Conservation (phyloP, 2,888 invertebrate species). For the Lamellibrachia satsuma region DNA sequence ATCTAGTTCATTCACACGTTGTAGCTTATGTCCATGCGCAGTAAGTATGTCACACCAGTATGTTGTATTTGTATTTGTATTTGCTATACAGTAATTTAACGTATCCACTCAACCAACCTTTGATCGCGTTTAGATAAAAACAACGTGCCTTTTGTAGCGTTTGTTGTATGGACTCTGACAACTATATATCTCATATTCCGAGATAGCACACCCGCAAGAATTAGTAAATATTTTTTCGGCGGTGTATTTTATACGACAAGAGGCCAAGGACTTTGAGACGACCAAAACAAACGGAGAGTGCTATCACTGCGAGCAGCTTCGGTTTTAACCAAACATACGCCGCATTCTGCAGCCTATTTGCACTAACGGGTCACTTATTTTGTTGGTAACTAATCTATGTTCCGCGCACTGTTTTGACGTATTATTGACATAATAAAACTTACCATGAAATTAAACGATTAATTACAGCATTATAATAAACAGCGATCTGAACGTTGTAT, state of each 20-base stretch:
- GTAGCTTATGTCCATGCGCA: no score
- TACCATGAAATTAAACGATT: neutral
- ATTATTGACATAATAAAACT: neutral
- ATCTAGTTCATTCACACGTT: no score
- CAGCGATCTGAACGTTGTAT: neutral
- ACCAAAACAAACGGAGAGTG: neutral
- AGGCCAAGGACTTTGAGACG: constrained; percentile 8
- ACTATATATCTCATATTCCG: neutral
- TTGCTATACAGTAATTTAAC: neutral
- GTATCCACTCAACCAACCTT: neutral
- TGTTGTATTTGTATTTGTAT: neutral
- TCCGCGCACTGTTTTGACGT: neutral
- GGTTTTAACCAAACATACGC: neutral
- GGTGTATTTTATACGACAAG: neutral
- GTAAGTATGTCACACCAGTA: no score
- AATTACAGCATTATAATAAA: neutral
- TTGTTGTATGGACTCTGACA: neutral
- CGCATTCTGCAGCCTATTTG: neutral
- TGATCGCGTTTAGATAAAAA: neutral
- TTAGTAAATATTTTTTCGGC: neutral
- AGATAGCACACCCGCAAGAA: neutral
- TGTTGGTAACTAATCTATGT: neutral
- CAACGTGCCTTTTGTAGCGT: neutral
- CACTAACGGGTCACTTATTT: neutral
- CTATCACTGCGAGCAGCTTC: neutral